Evolutionary conservation across 2,888 invertebrate genomes (phyloP), one percentile per base, ranked within the genome.

Genomic region (Tetranychus piercei): DNA sequence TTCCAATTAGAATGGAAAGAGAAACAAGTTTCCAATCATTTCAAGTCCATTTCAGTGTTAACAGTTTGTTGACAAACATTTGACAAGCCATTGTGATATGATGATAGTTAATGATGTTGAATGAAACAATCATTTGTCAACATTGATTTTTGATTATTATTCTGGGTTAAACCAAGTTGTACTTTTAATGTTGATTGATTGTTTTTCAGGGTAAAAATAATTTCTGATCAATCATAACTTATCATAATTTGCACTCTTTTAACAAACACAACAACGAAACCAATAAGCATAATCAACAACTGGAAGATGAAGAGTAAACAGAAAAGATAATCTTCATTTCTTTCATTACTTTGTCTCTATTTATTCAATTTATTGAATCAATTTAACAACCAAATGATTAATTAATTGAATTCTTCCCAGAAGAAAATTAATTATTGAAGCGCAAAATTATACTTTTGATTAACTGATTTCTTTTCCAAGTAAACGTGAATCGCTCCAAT

Each of bases 21-120:
- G 34, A 34, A 34, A 34, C 34, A 34, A 65, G 44, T 66, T 34
- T 73, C 22, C 45, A 73, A 73, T 45, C 11, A n/a, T 45, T 73
- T 72, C 44, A 72, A 72, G 72, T 22, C 22, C 22, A 72, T 72
- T 44, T 2, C 44, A 44, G 11, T 4, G 44, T 15, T 44, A 23
- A 72, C 44, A 44, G 44, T 72, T 72, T 72, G 72, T 72, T 34
- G 34, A 34, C 34, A 34, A 34, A 34, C 34, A 34, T 34, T 34
- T 34, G 34, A 34, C 34, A 34, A 3, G 34, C 34, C 34, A 34
- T 34, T 34, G 34, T 34, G 34, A 34, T 34, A 55, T 11, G 55
- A 9, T 55, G 11, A 55, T 11, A 11, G 55, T 55, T 55, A 55
- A 11, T 15, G 55, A 55, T 55, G 15, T 55, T 34, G 34, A 55